Conservation (phyloP, 2,113 vertebrate species). For the Serilophus lunatus region DNA sequence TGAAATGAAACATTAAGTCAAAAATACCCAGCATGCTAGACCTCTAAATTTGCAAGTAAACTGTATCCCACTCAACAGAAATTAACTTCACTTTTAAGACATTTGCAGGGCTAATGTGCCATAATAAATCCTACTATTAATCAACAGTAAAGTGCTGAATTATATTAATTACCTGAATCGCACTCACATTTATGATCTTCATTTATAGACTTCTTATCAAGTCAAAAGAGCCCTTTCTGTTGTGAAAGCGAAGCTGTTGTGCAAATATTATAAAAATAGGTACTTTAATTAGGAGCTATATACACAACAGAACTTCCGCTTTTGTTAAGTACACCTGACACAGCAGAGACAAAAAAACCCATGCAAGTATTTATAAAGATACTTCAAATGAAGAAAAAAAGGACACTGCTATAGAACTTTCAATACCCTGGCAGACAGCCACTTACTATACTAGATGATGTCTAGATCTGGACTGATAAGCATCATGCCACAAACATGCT, state of each 20-base stretch:
- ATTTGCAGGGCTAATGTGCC: constrained; percentile 85
- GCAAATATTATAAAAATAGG: constrained; percentile 71
- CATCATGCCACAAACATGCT: constrained; percentile 79
- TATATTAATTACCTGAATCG: constrained; percentile 87
- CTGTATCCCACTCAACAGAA: constrained; percentile 46
- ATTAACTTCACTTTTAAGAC: constrained; percentile 82
- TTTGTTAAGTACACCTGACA: constrained; percentile 56
- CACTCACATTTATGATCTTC: constrained; percentile 76
- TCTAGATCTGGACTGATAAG: constrained; percentile 70
- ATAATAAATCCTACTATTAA: constrained; percentile 84
- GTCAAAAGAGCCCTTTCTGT: constrained; percentile 93
- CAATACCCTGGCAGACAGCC: constrained; percentile 56
- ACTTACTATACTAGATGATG: constrained; percentile 64
- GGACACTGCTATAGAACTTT: constrained; percentile 66
- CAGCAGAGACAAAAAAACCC: constrained; percentile 67
- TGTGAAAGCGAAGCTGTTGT: constrained; percentile 84
- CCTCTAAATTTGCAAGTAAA: constrained; percentile 55
- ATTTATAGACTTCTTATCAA: constrained; percentile 73
- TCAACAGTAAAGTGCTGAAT: constrained; percentile 97
- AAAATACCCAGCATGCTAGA: constrained; percentile 11
- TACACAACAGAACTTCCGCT: constrained; percentile 63
- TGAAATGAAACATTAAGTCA: background rate
- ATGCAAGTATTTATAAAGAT: constrained; percentile 74
- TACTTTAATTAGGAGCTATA: constrained; percentile 63
- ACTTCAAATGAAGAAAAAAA: constrained; percentile 63